Base-by-base conservation (phyloP, 2,113 vertebrate genomes). In the Numida meleagris region DNA sequence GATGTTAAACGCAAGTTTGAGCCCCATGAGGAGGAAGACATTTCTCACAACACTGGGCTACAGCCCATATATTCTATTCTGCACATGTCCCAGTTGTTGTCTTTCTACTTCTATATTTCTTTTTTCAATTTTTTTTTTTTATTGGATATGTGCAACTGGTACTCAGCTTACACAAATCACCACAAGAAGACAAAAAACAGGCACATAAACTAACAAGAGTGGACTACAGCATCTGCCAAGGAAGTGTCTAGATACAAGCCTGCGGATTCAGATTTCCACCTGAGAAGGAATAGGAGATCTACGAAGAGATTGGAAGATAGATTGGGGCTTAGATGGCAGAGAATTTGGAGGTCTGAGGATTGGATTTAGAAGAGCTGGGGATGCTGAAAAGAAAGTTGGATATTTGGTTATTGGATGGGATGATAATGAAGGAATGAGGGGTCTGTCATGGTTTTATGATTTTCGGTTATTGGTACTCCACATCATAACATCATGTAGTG, bases 21-120 rank as follows among this genome's bases (percentile, higher is more conserved):
- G 85, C 29, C 57, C 51, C 67, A 5, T 16, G 76, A 92, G 86
- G 68, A 95, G 94, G 95, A 96, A 96, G 82, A 46, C 5, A 78
- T 95, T 95, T 93, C 88, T 95, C 92, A 96, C 72, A 86, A 93
- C 76, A 74, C 75, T 63, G 88, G 93, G 76, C 42, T 81, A 55
- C 61, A 88, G 89, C 86, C 77, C 59, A 67, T 67, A 78, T 94
- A 94, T 93, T 83, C 96, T 80, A 67, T 81, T 67, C 76, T 43
- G 23, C 80, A 93, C 63, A 82, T 40, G 68, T 93, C 89, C 55
- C 63, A 50, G 19, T 50, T 88, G 82, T 62, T 16, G 8, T 73
- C 17, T 79, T 57, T 89, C 89, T 93, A 82, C 73, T 68, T 24
- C 18, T 29, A 38, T 55, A 55, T 94, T 91, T 82, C 53, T 27